Percentiles rank a stretch among this genome's conserved stretches.
phyloP scores from a whole-genome alignment of 2,113 vertebrate species.

The Oryzias melastigma region DNA sequence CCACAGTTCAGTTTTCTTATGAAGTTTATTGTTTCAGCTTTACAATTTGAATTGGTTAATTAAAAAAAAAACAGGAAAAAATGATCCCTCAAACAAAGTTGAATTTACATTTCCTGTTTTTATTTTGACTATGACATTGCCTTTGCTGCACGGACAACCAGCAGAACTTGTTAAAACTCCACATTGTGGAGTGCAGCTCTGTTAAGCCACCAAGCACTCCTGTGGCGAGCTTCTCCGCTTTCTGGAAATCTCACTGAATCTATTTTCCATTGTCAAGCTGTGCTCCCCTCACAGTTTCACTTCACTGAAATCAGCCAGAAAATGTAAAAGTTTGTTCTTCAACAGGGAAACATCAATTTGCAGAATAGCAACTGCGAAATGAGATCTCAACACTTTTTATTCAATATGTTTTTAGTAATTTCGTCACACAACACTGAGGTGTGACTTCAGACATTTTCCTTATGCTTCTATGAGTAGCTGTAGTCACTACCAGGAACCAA shows the following conservation, averaged over 20 bases:
- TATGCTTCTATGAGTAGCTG: slow-evolving; percentile 18
- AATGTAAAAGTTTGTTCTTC: slow-evolving; percentile 38
- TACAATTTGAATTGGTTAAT: too few species aligned
- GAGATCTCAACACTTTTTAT: slow-evolving; percentile 9
- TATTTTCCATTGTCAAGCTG: slow-evolving; percentile 34
- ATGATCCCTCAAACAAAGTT: too few species aligned
- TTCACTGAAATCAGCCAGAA: slow-evolving; percentile 23
- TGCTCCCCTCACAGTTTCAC: slow-evolving; percentile 33
- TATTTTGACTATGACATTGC: slow-evolving; percentile 14
- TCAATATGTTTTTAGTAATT: neutral
- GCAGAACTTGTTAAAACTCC: slow-evolving; percentile 36
- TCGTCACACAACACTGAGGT: slow-evolving; percentile 18
- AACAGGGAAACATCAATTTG: slow-evolving; percentile 37
- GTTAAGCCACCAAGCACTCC: slow-evolving; percentile 62
- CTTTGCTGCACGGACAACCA: slow-evolving; percentile 52
- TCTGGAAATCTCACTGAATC: slow-evolving; percentile 54
- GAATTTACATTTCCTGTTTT: neutral
- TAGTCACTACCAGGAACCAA: slow-evolving; percentile 12
- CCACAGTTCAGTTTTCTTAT: too few species aligned
- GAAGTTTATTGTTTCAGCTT: too few species aligned
- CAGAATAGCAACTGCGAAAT: slow-evolving; percentile 31
- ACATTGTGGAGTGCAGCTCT: slow-evolving; percentile 48
- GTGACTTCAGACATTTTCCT: slow-evolving; percentile 11
- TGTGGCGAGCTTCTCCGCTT: slow-evolving; percentile 50
- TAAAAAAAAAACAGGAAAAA: too few species aligned